These are phyloP conservation scores for Caenorhabditis japonica DNA, from an alignment of 2,888 invertebrate species.

Conservation along the genomic window DNA sequence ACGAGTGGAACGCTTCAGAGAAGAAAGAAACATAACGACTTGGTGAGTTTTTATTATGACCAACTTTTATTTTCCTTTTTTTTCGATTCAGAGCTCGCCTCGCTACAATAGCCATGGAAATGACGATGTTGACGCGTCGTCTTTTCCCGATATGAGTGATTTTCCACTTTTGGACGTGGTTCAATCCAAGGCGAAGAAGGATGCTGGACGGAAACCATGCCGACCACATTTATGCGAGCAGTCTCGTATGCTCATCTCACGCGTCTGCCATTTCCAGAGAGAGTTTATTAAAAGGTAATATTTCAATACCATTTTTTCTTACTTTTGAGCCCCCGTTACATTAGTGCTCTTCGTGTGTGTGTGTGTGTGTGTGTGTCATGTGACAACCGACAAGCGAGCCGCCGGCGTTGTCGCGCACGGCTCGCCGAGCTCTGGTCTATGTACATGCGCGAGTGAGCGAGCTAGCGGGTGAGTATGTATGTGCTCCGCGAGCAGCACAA, in stretches of 20 bases:
- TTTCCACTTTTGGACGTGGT: slow-evolving; percentile 52
- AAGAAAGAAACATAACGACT: slow-evolving; percentile 40
- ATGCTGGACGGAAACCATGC: slow-evolving; percentile 52
- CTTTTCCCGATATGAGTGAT: slow-evolving; percentile 49
- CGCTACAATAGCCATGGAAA: slow-evolving; percentile 27
- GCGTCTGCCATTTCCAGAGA: slow-evolving; percentile 50
- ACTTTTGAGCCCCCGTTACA: background rate
- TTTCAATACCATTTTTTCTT: background rate
- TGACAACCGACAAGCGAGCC: slow-evolving; percentile 26
- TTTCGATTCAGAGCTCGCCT: slow-evolving; percentile 39
- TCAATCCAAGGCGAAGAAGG: slow-evolving; percentile 49
- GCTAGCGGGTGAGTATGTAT: slow-evolving; percentile 18
- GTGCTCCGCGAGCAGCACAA: slow-evolving; percentile 44
- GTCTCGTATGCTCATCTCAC: slow-evolving; percentile 50
- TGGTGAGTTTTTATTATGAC: slow-evolving; percentile 33
- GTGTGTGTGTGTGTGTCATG: slow-evolving; percentile 12
- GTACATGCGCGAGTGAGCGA: slow-evolving; percentile 15
- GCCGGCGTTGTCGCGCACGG: slow-evolving; percentile 17
- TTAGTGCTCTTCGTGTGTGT: background rate
- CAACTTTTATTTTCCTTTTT: too few relatives aligned
- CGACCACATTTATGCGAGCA: slow-evolving; percentile 54
- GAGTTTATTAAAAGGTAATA: slow-evolving; percentile 51
- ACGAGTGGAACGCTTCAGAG: slow-evolving; percentile 19
- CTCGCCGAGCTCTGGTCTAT: slow-evolving; percentile 38
- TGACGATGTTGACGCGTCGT: slow-evolving; percentile 28